Conservation (phyloP, 2,113 vertebrate genomes). For the Psilopogon haemacephalus region DNA sequence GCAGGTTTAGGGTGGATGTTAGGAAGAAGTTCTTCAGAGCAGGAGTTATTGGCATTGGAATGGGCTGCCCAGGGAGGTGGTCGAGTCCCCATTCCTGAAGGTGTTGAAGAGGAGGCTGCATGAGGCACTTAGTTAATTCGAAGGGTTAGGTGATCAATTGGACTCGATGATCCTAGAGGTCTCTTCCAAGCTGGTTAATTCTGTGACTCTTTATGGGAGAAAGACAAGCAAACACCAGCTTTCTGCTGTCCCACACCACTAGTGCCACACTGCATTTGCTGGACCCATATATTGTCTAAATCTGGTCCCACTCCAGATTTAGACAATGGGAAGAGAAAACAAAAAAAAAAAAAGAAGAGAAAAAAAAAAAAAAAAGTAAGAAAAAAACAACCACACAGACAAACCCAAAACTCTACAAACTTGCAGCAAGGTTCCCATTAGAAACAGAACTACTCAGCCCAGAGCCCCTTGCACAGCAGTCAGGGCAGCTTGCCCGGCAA, state of each 20-base stretch:
- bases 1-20: too few species aligned
- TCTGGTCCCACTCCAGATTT: not conserved
- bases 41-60: too few species aligned
- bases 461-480: not conserved
- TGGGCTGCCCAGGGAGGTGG: too few species aligned
- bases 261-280: not conserved
- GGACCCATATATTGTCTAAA: accelerated
- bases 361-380: too few species aligned
- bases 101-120: too few species aligned
- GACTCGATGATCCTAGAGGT: too few species aligned
- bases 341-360: not conserved
- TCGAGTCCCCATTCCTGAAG: too few species aligned
- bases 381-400: too few species aligned
- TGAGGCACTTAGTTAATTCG: too few species aligned
- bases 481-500: not conserved
- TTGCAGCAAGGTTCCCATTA: not conserved
- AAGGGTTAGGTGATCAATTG: too few species aligned
- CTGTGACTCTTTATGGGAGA: not conserved
- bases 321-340: not conserved
- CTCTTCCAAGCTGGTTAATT: too few species aligned
- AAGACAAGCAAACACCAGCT: not conserved
- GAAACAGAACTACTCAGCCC: not conserved
- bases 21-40: too few species aligned
- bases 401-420: not conserved
- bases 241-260: not conserved